Evolutionary conservation across 2,113 vertebrate genomes (phyloP), one percentile per base, ranked within the genome.

Genomic region (Myiozetetes cayanensis): DNA sequence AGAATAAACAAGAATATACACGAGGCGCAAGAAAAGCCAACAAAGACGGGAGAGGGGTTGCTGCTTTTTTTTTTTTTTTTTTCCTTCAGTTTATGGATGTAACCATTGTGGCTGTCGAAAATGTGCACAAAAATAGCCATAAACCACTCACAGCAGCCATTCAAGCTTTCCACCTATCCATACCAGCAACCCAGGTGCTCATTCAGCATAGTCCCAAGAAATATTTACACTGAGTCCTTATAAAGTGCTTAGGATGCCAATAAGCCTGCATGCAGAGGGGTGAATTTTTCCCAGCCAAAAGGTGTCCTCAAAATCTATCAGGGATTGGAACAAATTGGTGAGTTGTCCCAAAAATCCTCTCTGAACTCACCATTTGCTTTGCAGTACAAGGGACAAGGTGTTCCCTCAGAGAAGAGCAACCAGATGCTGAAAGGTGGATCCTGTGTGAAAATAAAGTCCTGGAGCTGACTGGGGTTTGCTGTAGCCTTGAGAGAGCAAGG

Each of bases 1-100:
- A 96, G 96, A 94, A 95, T 96, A 97, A 96, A 96, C 96, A 95
- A 92, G 93, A 95, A 86, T 81, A 92, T 94, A 96, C 94, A 96
- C 4, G 31, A 96, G 73, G 92, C 2, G 1, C 84, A 85, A 94
- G 88, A 92, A 83, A 81, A 86, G 77, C 90, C 88, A 94, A 53
- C 90, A 96, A 11, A 41, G 94, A 92, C 5, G 10, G 88, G 90
- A 95, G 94, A 90, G 91, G 74, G 14, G n/a, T 71, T 82, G 49
- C 37, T 50, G 22, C 47, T 55, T 14, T 22, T 23, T n/a, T 11
- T 56, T 53, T 18, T 30, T 30, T 31, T 37, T 47, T 76, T 75
- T 77, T 75, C 89, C 72, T 77, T 46, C 46, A 65, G 65, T 66
- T 84, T 68, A 68, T 41, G 82, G 83, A 93, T 0, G 37, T 91